Percentiles rank a stretch among this genome's conserved stretches.
These are phyloP conservation scores for Pelmatolapia mariae DNA, from an alignment of 2,113 vertebrate genomes.

Conservation along the genomic window DNA sequence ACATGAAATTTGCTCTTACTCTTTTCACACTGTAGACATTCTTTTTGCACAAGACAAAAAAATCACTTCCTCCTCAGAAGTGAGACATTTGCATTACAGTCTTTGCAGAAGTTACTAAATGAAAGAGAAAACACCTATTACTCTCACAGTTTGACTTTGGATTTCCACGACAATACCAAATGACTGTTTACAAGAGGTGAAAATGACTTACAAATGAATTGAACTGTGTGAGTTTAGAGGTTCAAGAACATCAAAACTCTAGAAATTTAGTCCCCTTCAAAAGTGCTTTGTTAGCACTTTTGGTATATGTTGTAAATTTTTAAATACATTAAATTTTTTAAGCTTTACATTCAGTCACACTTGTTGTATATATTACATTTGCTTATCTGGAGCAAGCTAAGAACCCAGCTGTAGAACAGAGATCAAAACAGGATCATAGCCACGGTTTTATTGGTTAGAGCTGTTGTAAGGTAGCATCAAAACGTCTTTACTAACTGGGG, in stretches of 20 bases:
- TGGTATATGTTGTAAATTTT: neutral
- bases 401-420: neutral
- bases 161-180: neutral
- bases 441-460: neutral
- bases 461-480: neutral
- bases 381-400: neutral
- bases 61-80: neutral
- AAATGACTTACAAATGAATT: neutral
- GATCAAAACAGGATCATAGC: neutral
- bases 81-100: neutral
- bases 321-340: fast-evolving
- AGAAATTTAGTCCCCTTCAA: neutral
- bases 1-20: neutral
- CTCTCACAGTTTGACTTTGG: neutral
- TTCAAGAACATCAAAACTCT: neutral
- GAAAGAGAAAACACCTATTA: neutral
- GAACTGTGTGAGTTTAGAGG: neutral
- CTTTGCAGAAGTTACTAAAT: neutral
- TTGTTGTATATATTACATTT: neutral
- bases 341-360: neutral
- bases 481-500: neutral
- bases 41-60: fast-evolving
- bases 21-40: neutral
- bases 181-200: neutral
- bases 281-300: neutral